These are phyloP conservation scores for Hipposideros armiger DNA, from an alignment of 2,113 vertebrate species.

Conservation along the genomic window DNA sequence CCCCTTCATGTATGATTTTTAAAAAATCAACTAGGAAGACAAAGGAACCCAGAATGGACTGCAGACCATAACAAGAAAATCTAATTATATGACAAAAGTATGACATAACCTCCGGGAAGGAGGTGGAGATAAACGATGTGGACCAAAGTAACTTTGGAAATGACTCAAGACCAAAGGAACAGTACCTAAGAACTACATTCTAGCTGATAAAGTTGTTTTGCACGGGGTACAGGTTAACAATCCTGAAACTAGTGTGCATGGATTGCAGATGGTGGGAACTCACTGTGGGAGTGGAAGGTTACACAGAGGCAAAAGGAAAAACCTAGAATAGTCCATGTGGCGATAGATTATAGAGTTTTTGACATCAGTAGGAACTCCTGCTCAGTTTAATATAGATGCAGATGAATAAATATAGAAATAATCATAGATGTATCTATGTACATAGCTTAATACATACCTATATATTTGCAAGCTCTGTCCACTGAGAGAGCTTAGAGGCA, in stretches of 20 bases:
- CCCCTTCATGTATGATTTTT: neutral
- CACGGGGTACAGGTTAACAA: neutral
- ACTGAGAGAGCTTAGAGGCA: neutral
- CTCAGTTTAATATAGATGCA: neutral
- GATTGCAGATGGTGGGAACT: neutral
- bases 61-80: neutral
- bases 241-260: neutral
- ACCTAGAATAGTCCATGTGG: neutral
- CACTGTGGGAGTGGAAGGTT: neutral
- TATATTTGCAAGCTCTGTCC: neutral
- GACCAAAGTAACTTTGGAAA: slow-evolving; percentile 9
- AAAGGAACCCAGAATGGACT: neutral
- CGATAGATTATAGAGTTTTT: neutral
- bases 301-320: neutral
- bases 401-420: neutral
- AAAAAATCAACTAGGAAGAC: neutral
- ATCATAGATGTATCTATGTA: neutral
- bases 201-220: neutral
- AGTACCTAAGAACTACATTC: neutral
- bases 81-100: neutral
- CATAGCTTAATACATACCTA: neutral
- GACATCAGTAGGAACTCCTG: neutral
- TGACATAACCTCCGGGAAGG: neutral
- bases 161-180: neutral
- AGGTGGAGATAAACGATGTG: neutral